phyloP scores from a whole-genome alignment of 1,140 invertebrate genomes.

The Papilio polyxenes region DNA sequence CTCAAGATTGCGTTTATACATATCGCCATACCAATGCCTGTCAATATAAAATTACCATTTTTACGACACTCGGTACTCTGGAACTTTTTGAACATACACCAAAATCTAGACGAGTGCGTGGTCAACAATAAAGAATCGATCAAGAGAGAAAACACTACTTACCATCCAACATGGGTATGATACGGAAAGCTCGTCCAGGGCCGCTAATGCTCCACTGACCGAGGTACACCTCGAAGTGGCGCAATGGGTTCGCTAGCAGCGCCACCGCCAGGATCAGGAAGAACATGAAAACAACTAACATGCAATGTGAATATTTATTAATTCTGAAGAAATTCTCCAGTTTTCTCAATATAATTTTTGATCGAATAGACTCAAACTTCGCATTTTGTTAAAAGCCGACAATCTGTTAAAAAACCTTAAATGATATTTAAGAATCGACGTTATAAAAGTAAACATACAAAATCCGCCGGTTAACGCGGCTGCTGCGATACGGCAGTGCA shows the following conservation, averaged over 20 bases:
- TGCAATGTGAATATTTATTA: background rate
- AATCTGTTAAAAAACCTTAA: background rate
- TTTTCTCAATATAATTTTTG: background rate
- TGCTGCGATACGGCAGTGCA: conserved; percentile 65
- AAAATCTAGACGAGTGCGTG: too few relatives aligned
- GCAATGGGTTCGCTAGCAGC: conserved; percentile 65
- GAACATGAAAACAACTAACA: conserved; percentile 65
- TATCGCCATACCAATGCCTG: conserved; percentile 71
- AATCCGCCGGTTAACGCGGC: conserved; percentile 65
- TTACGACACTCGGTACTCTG: background rate
- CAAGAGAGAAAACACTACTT: conserved; percentile 27
- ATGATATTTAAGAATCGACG: background rate
- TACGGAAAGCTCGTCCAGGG: conserved; percentile 70
- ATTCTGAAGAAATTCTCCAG: conserved; percentile 29
- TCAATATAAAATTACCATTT: conserved; percentile 27
- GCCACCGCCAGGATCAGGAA: conserved; percentile 55
- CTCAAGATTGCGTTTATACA: conserved; percentile 69
- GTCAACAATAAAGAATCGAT: background rate
- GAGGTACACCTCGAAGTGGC: conserved; percentile 75
- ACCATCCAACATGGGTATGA: conserved; percentile 73
- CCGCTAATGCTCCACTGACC: conserved; percentile 77
- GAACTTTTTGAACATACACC: background rate
- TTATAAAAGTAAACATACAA: conserved; percentile 50
- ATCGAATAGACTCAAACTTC: too few relatives aligned
- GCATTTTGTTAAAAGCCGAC: background rate